Percentiles rank a stretch among this genome's conserved stretches.
Conservation (phyloP, 2,797 vertebrate species). For the Potorous gilbertii region DNA sequence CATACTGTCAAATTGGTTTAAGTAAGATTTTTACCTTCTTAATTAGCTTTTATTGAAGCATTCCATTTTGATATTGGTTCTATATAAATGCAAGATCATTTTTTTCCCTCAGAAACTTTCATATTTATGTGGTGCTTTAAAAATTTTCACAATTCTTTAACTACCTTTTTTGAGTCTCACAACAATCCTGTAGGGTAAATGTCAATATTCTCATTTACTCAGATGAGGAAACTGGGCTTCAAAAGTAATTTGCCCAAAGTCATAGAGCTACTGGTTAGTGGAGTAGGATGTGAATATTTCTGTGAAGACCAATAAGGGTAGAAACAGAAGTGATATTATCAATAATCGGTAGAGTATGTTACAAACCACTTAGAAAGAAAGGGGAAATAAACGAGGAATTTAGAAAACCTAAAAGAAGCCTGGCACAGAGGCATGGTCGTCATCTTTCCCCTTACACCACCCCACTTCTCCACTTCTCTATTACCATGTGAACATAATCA, state of each 20-base stretch:
- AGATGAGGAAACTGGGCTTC: neutral
- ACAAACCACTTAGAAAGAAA: neutral
- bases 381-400: neutral
- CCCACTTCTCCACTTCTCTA: neutral
- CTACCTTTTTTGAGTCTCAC: neutral
- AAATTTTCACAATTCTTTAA: neutral
- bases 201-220: neutral
- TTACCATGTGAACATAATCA: neutral
- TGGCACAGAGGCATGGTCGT: neutral
- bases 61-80: neutral
- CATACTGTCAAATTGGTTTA: neutral
- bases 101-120: neutral
- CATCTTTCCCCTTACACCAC: neutral
- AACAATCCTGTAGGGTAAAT: neutral
- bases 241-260: neutral
- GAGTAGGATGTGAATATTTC: neutral
- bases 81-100: neutral
- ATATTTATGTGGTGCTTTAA: neutral
- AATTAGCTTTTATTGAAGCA: neutral
- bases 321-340: neutral
- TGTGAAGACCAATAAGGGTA: neutral
- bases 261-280: neutral
- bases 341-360: neutral
- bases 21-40: neutral
- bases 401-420: neutral